Conservation (phyloP, 2,888 invertebrate species). For the Adelognathus sp. region DNA sequence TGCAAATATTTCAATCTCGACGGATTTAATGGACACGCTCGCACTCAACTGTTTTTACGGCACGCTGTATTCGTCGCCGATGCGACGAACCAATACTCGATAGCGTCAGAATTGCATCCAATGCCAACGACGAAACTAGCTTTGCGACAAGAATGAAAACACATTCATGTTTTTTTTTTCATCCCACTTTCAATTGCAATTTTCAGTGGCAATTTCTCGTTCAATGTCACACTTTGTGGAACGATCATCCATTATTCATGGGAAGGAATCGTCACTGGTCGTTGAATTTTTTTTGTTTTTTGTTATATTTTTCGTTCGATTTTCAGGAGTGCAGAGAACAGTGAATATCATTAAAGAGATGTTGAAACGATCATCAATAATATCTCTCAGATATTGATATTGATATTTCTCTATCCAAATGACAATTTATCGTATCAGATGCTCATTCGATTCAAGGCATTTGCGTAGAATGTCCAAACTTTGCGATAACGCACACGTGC, state of each 20-base stretch:
- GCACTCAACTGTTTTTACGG: conserved; percentile 16
- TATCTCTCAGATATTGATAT: no score
- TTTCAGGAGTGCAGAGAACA: no score
- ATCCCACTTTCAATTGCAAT: not conserved
- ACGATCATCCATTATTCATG: no score
- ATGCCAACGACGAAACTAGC: not conserved
- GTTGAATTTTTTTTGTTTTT: no score
- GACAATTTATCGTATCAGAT: no score
- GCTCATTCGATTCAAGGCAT: no score
- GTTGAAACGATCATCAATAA: no score
- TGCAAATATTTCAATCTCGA: conserved; percentile 50
- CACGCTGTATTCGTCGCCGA: not conserved
- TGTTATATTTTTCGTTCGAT: no score
- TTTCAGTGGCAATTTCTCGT: not conserved
- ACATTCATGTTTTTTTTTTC: not conserved
- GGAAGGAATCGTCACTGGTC: no score
- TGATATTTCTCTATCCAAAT: no score
- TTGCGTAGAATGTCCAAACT: not conserved
- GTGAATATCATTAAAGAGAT: no score
- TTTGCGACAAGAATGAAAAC: not conserved
- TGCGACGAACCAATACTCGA: not conserved
- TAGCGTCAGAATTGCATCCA: not conserved
- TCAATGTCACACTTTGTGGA: no score
- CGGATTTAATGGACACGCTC: conserved; percentile 27
- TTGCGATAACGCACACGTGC: not conserved